phyloP scores from a whole-genome alignment of 1,140 invertebrate species.

The Chlorops oryzae region DNA sequence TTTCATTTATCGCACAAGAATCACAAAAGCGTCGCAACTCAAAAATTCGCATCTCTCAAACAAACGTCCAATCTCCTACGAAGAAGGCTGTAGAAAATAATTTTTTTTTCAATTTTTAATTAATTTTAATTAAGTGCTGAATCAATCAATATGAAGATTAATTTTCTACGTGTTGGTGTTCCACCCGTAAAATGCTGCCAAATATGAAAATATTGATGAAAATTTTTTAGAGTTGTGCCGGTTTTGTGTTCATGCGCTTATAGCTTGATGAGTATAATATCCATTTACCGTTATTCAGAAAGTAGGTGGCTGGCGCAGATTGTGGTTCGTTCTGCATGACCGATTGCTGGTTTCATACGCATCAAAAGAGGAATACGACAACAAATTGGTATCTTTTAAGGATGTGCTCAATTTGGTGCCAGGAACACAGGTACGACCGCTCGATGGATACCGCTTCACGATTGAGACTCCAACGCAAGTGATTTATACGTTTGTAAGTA shows the following conservation, averaged over 20 bases:
- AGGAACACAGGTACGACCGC: constrained; percentile 19
- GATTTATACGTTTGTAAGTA: constrained; percentile 22
- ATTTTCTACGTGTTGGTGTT: too few relatives aligned
- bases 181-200: too few relatives aligned
- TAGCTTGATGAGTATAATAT: background rate
- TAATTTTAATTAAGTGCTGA: too few relatives aligned
- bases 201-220: background rate
- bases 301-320: constrained; percentile 24
- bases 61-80: too few relatives aligned
- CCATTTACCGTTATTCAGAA: constrained; percentile 18
- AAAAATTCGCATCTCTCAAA: too few relatives aligned
- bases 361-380: constrained; percentile 24
- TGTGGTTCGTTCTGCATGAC: constrained; percentile 25
- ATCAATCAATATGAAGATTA: too few relatives aligned
- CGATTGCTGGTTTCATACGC: constrained; percentile 19
- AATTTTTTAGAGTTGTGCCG: too few relatives aligned
- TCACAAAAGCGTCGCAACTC: too few relatives aligned
- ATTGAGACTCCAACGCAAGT: constrained; percentile 21
- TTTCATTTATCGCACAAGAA: too few relatives aligned
- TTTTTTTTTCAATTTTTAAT: too few relatives aligned
- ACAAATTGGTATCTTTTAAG: constrained; percentile 22
- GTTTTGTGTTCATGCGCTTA: background rate
- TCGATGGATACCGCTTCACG: constrained; percentile 18
- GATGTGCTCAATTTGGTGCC: constrained; percentile 23
- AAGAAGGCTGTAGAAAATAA: too few relatives aligned